Evolutionary conservation across 2,888 invertebrate species (phyloP).

Genomic region (Xylocampa areola): DNA sequence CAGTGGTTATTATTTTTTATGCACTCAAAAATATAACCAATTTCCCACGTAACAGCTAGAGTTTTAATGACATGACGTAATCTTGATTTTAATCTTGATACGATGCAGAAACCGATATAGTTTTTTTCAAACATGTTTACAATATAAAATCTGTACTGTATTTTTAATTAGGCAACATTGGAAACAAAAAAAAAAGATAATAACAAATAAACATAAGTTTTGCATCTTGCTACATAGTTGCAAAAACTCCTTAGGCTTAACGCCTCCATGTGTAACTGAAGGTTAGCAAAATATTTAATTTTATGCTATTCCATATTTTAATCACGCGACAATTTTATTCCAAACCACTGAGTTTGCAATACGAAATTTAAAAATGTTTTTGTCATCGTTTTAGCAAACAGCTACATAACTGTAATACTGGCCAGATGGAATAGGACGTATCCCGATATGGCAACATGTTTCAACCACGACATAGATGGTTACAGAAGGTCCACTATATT

Average conservation of each 20-base stretch:
- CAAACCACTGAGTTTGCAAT: conserved; percentile 17
- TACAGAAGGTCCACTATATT: conserved; percentile 21
- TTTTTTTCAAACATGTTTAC: no score
- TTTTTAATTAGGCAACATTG: no score
- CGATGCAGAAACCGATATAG: conserved; percentile 23
- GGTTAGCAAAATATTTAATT: no score
- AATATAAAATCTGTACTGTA: no score
- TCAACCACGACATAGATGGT: conserved; percentile 4
- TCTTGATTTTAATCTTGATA: conserved; percentile 17
- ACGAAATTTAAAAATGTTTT: conserved; percentile 28
- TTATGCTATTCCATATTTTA: background rate
- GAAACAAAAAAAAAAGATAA: no score
- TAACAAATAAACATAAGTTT: no score
- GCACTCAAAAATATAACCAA: background rate
- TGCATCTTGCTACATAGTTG: no score
- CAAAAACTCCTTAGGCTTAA: no score
- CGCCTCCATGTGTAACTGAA: no score
- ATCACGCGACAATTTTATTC: conserved; percentile 1
- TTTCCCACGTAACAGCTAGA: conserved; percentile 20
- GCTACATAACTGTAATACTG: conserved; percentile 69
- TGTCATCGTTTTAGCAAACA: conserved; percentile 37
- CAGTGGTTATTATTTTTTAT: no score
- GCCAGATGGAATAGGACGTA: conserved; percentile 66
- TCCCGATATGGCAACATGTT: conserved; percentile 65
- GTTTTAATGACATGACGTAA: no score